These are phyloP conservation scores for Polypterus senegalus DNA, from an alignment of 2,113 vertebrate genomes.

Conservation along the genomic window DNA sequence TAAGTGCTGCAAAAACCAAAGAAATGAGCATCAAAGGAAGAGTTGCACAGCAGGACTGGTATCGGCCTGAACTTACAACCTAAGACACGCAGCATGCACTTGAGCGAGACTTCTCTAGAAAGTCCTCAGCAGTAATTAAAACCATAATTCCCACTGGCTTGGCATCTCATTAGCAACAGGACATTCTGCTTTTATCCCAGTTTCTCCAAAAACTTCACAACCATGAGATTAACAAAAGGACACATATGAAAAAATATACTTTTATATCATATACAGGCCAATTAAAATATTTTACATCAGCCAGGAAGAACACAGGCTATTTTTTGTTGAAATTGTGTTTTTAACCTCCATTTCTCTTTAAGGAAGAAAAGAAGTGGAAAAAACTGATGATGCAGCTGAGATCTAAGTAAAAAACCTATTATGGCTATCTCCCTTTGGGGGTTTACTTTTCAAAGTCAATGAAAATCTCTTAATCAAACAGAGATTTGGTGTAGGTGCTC, in stretches of 20 bases:
- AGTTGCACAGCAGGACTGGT: constrained; percentile 84
- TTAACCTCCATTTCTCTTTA: constrained; percentile 4
- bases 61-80: constrained; percentile 87
- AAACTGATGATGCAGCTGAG: not conserved
- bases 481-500: not conserved
- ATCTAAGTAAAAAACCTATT: not conserved
- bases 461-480: constrained; percentile 1
- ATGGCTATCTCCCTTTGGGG: constrained; percentile 2
- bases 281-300: constrained; percentile 27
- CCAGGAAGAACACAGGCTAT: constrained; percentile 13
- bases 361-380: not conserved
- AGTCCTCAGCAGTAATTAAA: constrained; percentile 93
- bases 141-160: constrained; percentile 82
- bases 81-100: constrained; percentile 79
- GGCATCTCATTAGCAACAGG: constrained; percentile 90
- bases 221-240: constrained; percentile 30
- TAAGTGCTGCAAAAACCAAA: constrained; percentile 68
- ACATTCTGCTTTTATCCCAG: constrained; percentile 78
- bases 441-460: constrained; percentile 1
- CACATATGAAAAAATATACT: constrained; percentile 23
- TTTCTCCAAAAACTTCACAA: constrained; percentile 74
- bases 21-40: constrained; percentile 89
- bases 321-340: not conserved
- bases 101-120: constrained; percentile 64
- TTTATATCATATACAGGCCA: constrained; percentile 23